phyloP scores from a whole-genome alignment of 2,797 vertebrate species.

The Leucoraja ocellata region DNA sequence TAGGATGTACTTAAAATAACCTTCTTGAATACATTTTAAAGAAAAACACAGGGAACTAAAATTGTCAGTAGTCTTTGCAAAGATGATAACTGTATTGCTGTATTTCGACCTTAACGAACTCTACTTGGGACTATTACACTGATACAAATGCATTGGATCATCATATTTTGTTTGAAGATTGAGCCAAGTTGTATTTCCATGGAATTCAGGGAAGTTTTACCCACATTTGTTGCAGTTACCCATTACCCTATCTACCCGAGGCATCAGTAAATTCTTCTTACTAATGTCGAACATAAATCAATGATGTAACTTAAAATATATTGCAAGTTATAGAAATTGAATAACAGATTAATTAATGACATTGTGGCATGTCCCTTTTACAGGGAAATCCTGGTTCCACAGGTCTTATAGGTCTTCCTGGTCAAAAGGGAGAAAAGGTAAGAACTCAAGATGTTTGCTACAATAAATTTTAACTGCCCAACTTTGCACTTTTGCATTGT shows the following conservation, averaged over 20 bases:
- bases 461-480: not conserved
- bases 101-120: not conserved
- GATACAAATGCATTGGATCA: not conserved
- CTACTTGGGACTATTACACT: not conserved
- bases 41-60: not conserved
- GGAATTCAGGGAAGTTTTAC: not conserved
- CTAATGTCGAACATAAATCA: not conserved
- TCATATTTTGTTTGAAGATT: not conserved
- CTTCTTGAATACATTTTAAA: not conserved
- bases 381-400: constrained; percentile 68
- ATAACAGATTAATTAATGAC: not conserved
- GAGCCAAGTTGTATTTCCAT: not conserved
- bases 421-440: constrained; percentile 91
- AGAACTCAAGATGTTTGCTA: constrained; percentile 42
- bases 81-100: not conserved
- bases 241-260: not conserved
- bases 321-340: not conserved
- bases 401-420: constrained; percentile 83
- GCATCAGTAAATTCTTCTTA: not conserved
- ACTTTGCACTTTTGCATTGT: not conserved
- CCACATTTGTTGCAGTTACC: not conserved
- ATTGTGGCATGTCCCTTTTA: not conserved
- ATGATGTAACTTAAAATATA: not conserved
- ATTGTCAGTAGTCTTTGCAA: not conserved
- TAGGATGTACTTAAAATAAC: not conserved